These are phyloP conservation scores for Toxotes chatareus DNA, from an alignment of 2,113 vertebrate genomes.

Conservation along the genomic window DNA sequence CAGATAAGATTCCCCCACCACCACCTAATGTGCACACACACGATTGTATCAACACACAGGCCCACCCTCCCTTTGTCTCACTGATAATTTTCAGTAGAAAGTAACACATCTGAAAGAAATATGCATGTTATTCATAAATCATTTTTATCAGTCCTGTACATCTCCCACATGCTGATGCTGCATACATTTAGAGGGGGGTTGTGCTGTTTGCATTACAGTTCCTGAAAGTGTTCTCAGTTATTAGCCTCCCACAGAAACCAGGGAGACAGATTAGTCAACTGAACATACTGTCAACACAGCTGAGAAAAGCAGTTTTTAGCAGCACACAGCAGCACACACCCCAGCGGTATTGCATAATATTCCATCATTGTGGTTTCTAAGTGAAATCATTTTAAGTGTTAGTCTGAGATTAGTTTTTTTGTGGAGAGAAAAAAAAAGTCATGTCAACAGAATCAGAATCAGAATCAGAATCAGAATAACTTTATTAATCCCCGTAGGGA, in stretches of 20 bases:
- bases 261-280: neutral
- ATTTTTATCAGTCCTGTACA: neutral
- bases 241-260: neutral
- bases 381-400: neutral
- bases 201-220: constrained; percentile 23
- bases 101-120: neutral
- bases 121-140: neutral
- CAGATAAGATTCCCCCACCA: constrained; percentile 57
- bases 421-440: neutral
- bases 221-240: constrained; percentile 1
- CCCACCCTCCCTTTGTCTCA: neutral
- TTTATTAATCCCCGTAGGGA: too few species aligned
- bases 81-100: neutral
- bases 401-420: neutral
- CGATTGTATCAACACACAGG: neutral
- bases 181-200: neutral
- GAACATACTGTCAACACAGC: neutral
- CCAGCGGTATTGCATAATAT: neutral
- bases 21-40: neutral
- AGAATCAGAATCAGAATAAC: too few species aligned
- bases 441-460: too few species aligned
- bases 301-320: neutral
- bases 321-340: neutral
- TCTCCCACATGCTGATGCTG: neutral
- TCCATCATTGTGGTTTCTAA: neutral